phyloP scores from a whole-genome alignment of 2,113 vertebrate genomes.

The Anarrhichthys ocellatus region DNA sequence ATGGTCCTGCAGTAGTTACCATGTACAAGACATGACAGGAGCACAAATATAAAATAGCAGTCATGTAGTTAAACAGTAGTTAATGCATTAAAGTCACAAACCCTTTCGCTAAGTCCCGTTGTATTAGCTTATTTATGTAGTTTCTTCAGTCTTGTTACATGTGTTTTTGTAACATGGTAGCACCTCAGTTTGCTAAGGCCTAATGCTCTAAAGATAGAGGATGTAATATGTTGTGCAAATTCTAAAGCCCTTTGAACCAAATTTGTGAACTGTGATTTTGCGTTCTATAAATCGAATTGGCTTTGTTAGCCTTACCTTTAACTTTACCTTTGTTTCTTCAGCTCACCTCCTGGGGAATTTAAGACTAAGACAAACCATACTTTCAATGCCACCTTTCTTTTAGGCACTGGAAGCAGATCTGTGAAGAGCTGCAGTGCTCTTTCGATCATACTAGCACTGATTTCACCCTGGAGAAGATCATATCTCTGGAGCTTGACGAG shows the following conservation, averaged over 20 bases:
- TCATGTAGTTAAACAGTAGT: not conserved
- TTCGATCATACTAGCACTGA: slow-evolving; percentile 85
- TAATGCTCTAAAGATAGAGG: too few relatives aligned
- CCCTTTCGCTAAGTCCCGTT: not conserved
- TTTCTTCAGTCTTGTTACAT: too few relatives aligned
- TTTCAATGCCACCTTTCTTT: not conserved
- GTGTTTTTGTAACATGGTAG: too few relatives aligned
- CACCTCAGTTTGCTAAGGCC: too few relatives aligned
- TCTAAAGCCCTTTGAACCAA: not conserved
- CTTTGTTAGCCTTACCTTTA: not conserved
- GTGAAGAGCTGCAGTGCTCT: slow-evolving; percentile 80
- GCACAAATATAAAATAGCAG: not conserved
- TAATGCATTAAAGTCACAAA: not conserved
- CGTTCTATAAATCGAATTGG: not conserved
- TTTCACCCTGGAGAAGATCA: slow-evolving; percentile 83
- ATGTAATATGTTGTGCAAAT: not conserved
- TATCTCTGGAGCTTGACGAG: slow-evolving; percentile 80
- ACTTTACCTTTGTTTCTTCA: not conserved
- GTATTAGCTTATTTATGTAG: too few relatives aligned
- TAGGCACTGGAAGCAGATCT: slow-evolving; percentile 92
- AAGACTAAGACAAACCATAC: not conserved
- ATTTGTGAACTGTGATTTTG: not conserved
- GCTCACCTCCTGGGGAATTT: not conserved
- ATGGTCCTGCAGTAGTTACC: not conserved
- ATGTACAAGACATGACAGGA: not conserved